phyloP scores from a whole-genome alignment of 2,797 vertebrate genomes.

The Siniperca obscura region DNA sequence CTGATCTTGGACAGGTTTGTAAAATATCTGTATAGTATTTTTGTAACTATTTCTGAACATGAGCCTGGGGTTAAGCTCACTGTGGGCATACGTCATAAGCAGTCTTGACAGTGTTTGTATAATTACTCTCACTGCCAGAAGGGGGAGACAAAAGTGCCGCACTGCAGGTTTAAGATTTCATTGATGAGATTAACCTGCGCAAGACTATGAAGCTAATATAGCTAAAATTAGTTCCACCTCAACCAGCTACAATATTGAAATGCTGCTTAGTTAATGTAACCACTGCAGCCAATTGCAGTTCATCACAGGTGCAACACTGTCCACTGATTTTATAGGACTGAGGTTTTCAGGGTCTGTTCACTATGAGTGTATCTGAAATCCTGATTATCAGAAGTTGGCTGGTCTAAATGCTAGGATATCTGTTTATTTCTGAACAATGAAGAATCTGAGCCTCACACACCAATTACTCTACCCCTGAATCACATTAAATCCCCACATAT shows the following conservation, averaged over 20 bases:
- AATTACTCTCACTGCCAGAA: too few species aligned
- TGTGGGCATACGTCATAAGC: too few species aligned
- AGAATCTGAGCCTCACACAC: constrained; percentile 14
- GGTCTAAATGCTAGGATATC: constrained; percentile 17
- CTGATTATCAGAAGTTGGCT: constrained; percentile 29
- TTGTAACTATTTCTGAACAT: too few species aligned
- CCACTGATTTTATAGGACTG: not conserved
- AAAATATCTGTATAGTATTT: too few species aligned
- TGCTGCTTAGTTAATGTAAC: not conserved
- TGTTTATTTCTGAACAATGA: constrained; percentile 32
- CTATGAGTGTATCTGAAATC: constrained; percentile 24
- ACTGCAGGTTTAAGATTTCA: not conserved
- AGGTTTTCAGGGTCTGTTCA: not conserved
- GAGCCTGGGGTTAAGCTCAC: too few species aligned
- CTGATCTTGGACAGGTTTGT: too few species aligned
- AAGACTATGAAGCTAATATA: not conserved
- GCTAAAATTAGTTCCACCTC: not conserved
- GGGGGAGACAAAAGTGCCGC: too few species aligned
- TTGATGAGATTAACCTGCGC: not conserved
- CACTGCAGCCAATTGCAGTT: not conserved
- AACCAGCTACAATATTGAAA: not conserved
- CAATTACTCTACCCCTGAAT: constrained; percentile 52
- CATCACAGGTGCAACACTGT: not conserved
- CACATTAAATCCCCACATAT: constrained; percentile 45
- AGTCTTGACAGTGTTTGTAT: too few species aligned